Percentiles rank a stretch among this genome's conserved stretches.
Conservation (phyloP, 2,113 vertebrate species). For the Platycercus adscitus region DNA sequence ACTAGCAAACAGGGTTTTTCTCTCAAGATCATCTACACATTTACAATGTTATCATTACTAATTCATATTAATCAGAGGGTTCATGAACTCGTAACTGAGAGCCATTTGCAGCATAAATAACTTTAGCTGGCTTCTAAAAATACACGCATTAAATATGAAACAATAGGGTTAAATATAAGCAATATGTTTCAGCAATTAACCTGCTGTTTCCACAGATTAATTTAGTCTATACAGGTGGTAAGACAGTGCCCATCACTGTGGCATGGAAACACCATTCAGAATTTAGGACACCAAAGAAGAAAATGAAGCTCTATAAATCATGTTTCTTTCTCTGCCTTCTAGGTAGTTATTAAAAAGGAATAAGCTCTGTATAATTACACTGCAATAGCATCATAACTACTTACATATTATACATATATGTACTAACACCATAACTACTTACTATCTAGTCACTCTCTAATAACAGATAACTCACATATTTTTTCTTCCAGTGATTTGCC, state of each 20-base stretch:
- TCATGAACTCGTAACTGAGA: constrained; percentile 44
- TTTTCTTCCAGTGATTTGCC: constrained; percentile 12
- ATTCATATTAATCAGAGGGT: constrained; percentile 65
- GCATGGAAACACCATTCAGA: background rate
- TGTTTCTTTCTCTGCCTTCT: background rate
- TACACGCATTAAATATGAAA: constrained; percentile 16
- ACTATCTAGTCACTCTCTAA: background rate
- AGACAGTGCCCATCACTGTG: background rate
- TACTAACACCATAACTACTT: background rate
- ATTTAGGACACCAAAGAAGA: constrained; percentile 15
- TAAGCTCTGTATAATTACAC: constrained; percentile 25
- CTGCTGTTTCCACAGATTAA: constrained; percentile 20
- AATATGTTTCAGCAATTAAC: constrained; percentile 42
- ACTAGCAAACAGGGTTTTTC: constrained; percentile 5
- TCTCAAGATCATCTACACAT: constrained; percentile 43
- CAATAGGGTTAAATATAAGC: constrained; percentile 58
- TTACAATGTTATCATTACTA: constrained; percentile 48
- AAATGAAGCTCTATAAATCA: background rate
- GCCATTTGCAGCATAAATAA: constrained; percentile 51
- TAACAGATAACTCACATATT: constrained; percentile 2
- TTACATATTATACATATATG: background rate
- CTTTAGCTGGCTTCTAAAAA: constrained; percentile 44
- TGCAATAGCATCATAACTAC: background rate
- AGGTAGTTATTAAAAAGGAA: constrained; percentile 48
- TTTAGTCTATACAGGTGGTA: constrained; percentile 15